These are phyloP conservation scores for Agrilus planipennis DNA, from an alignment of 1,140 invertebrate species.

Conservation along the genomic window DNA sequence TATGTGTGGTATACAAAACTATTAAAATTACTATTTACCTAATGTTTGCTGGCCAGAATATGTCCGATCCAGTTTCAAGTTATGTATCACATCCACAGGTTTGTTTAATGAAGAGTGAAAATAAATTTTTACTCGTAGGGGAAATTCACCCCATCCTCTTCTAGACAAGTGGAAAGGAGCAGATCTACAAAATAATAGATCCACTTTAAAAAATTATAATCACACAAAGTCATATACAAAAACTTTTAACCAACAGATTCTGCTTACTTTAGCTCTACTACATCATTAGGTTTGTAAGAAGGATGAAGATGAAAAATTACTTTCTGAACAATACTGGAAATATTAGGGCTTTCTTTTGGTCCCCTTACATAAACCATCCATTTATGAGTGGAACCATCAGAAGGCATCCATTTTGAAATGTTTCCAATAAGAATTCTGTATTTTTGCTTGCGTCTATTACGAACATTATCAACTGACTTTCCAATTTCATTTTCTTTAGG, in stretches of 20 bases:
- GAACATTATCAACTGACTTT: slow-evolving; percentile 1
- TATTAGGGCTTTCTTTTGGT: slow-evolving; percentile 44
- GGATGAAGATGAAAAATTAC: slow-evolving; percentile 74
- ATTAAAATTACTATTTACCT: too few relatives aligned
- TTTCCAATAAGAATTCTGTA: slow-evolving; percentile 59
- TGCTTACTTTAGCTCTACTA: slow-evolving; percentile 65
- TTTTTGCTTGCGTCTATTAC: slow-evolving; percentile 27
- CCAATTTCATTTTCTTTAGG: neutral
- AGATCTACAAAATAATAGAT: slow-evolving; percentile 35
- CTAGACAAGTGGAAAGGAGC: slow-evolving; percentile 73
- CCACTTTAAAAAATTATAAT: slow-evolving; percentile 4
- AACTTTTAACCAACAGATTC: slow-evolving; percentile 11
- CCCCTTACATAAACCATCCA: slow-evolving; percentile 81
- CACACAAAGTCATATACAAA: slow-evolving; percentile 8
- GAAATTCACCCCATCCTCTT: slow-evolving; percentile 87
- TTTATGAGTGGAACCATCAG: slow-evolving; percentile 68
- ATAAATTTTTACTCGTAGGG: slow-evolving; percentile 65
- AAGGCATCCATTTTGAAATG: slow-evolving; percentile 71
- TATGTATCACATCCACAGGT: slow-evolving; percentile 67
- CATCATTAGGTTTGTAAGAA: slow-evolving; percentile 79
- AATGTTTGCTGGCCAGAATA: slow-evolving; percentile 76
- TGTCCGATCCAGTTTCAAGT: slow-evolving; percentile 71
- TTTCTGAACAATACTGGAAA: slow-evolving; percentile 56
- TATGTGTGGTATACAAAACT: slow-evolving; percentile 5
- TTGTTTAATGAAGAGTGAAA: slow-evolving; percentile 65